phyloP scores from a whole-genome alignment of 2,113 vertebrate genomes.

The Oryzias woworae region DNA sequence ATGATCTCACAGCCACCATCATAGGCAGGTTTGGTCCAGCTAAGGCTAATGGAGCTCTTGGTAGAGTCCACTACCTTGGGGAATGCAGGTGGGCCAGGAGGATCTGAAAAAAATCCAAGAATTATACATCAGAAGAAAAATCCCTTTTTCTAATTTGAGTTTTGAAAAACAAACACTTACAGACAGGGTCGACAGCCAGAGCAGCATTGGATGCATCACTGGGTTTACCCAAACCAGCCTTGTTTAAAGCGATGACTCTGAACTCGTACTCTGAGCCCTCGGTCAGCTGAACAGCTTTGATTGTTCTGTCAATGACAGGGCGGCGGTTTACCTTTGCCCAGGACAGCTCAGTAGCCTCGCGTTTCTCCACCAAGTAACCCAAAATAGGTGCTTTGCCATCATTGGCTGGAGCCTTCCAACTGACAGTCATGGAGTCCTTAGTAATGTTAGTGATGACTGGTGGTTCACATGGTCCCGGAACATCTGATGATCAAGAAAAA shows the following conservation, averaged over 20 bases:
- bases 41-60: conserved; percentile 87
- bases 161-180: conserved; percentile 77
- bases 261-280: conserved; percentile 97
- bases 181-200: conserved; percentile 90
- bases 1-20: conserved; percentile 97
- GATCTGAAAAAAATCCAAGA: conserved; percentile 78
- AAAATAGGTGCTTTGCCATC: conserved; percentile 92
- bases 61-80: conserved; percentile 94
- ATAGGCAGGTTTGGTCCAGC: conserved; percentile 96
- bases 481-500: conserved; percentile 77
- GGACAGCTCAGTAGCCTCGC: conserved; percentile 88
- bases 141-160: not conserved
- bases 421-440: conserved; percentile 95
- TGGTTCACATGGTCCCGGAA: conserved; percentile 92
- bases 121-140: not conserved
- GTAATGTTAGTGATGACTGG: conserved; percentile 95
- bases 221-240: conserved; percentile 95
- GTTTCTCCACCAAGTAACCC: conserved; percentile 95
- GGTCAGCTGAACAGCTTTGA: conserved; percentile 90
- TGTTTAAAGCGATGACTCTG: conserved; percentile 93
- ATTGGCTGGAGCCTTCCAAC: conserved; percentile 94
- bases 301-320: conserved; percentile 93
- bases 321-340: conserved; percentile 95
- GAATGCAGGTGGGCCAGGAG: conserved; percentile 96
- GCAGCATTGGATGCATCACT: conserved; percentile 89